Base-by-base conservation (phyloP, 2,888 invertebrate genomes). In the Diploptera punctata region DNA sequence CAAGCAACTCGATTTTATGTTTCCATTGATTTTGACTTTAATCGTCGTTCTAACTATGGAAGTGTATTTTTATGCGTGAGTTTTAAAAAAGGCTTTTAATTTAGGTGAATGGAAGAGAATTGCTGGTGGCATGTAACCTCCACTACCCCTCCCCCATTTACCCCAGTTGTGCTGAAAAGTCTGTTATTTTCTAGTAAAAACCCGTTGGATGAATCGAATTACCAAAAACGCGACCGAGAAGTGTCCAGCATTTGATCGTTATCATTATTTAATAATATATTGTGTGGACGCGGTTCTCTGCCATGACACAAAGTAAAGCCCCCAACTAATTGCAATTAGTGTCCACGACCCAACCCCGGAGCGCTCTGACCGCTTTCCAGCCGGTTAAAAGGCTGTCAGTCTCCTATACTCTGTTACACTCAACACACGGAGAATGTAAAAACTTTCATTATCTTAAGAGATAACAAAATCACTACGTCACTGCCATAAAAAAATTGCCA, bases 251-350 rank as follows among this genome's bases (percentile, higher is more conserved):
- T 57, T 57, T 57, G 57, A 57, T 29, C 57, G n/a, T 57, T 16
- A 57, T 29, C 57, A 29, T 57, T 57, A 57, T 57, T 31, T 57
- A 57, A 57, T 57, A 26, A 57, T 31, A 57, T 31, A 29, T 57
- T 57, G 57, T 57, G 16, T 19, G 26, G 10, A 29, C 57, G 57
- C 26, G 9, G 29, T 31, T 4, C 26, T 3, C 57, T n/a, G 18
- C 18, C 5, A 57, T 29, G 57, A 57, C 57, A 57, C 26, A 57
- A 57, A 57, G 57, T 57, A 57, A 57, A 57, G 31, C 57, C 57
- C 29, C 1, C n/a, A 5, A 31, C 29, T 57, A 57, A 57, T 57
- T 57, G 57, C 57, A 29, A 29, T 57, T 57, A 31, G 29, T 0
- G 31, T 7, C 9, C 24, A 4, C 57, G 16, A 31, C 29, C 31